These are phyloP conservation scores for Myiagra hebetior DNA, from an alignment of 2,113 vertebrate species.

Conservation along the genomic window DNA sequence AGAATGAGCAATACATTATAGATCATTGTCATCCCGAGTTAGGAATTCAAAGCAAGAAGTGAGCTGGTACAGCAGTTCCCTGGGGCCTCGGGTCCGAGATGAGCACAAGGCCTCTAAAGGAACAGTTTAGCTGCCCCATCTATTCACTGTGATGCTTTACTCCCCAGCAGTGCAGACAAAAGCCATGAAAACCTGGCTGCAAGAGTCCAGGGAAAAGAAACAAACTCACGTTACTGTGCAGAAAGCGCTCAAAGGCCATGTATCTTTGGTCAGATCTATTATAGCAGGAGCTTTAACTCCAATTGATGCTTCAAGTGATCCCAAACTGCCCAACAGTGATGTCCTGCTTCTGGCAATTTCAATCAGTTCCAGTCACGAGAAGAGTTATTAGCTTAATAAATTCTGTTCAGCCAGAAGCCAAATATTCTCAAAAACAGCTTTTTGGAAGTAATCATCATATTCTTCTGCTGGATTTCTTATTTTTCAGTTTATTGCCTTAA, in stretches of 20 bases:
- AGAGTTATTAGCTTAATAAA: not conserved
- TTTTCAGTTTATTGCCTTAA: not conserved
- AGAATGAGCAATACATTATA: not conserved
- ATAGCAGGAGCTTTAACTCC: not conserved
- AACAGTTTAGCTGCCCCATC: not conserved
- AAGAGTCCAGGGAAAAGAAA: not conserved
- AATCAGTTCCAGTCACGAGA: not conserved
- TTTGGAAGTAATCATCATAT: not conserved
- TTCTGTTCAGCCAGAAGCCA: not conserved
- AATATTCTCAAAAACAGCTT: not conserved
- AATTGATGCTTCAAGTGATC: not conserved
- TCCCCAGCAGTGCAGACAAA: not conserved
- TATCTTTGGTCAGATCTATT: not conserved
- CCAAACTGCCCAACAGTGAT: not conserved
- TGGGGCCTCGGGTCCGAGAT: accelerated
- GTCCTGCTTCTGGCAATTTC: not conserved
- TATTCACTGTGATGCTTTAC: not conserved
- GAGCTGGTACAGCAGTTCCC: not conserved
- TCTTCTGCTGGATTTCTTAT: not conserved
- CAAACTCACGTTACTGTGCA: not conserved
- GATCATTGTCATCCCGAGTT: not conserved
- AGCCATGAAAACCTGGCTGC: not conserved
- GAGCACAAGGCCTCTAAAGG: not conserved
- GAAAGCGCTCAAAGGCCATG: not conserved
- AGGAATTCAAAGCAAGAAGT: not conserved